phyloP scores from a whole-genome alignment of 2,113 vertebrate genomes.

The Hepsetus odoe region DNA sequence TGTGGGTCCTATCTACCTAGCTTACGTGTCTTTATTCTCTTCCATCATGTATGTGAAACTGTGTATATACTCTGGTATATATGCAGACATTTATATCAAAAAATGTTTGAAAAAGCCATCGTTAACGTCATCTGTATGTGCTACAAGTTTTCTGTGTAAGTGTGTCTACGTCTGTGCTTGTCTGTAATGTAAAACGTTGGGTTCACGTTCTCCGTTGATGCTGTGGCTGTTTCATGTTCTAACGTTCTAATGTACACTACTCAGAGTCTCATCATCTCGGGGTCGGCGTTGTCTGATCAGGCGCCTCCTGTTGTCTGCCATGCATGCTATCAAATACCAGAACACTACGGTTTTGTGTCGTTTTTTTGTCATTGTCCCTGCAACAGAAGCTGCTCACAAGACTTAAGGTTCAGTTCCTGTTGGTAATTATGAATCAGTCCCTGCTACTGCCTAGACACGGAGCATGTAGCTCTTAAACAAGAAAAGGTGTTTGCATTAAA shows the following conservation, averaged over 20 bases:
- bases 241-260: slow-evolving; percentile 59
- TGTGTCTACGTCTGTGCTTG: slow-evolving; percentile 60
- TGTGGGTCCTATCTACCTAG: slow-evolving; percentile 48
- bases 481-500: background rate
- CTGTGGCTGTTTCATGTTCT: slow-evolving; percentile 60
- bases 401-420: slow-evolving; percentile 28
- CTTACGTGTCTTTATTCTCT: slow-evolving; percentile 59
- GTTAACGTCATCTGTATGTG: slow-evolving; percentile 62
- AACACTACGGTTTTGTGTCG: slow-evolving; percentile 52
- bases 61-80: slow-evolving; percentile 59
- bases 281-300: slow-evolving; percentile 21
- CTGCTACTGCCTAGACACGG: background rate
- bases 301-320: slow-evolving; percentile 34
- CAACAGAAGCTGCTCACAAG: slow-evolving; percentile 66
- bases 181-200: slow-evolving; percentile 64
- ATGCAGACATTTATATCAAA: slow-evolving; percentile 38
- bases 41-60: slow-evolving; percentile 59
- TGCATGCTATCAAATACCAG: slow-evolving; percentile 66
- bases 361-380: slow-evolving; percentile 64
- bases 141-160: slow-evolving; percentile 37
- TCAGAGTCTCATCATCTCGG: slow-evolving; percentile 37
- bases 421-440: background rate
- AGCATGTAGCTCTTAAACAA: background rate
- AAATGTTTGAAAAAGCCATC: slow-evolving; percentile 64
- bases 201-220: too few relatives aligned